Base-by-base conservation (phyloP, 1,140 invertebrate genomes). In the Glossosoma conforme region DNA sequence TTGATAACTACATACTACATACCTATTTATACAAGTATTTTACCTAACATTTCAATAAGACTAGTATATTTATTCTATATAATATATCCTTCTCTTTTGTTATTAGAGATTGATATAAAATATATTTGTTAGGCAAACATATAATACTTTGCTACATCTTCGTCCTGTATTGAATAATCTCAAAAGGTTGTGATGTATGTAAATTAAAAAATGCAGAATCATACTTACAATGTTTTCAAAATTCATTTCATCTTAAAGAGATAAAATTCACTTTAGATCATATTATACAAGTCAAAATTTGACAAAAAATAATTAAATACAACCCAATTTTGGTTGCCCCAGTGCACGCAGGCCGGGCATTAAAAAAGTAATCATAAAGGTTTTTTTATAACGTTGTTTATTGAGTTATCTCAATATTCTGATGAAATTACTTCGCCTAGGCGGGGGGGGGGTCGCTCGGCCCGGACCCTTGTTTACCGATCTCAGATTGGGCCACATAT, bases 281-380 rank as follows among this genome's bases (percentile, higher is more conserved):
- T 11, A 33, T 33, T 33, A 3, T 33, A n/a, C n/a, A 33, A 15
- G 32, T 13, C n/a, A 33, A 33, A 13, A 13, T 33, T 33, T n/a
- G n/a, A n/a, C n/a, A n/a, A n/a, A n/a, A n/a, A n/a, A n/a, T n/a
- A n/a, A n/a, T n/a, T n/a, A n/a, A n/a, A n/a, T n/a, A n/a, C n/a
- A n/a, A n/a, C n/a, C n/a, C n/a, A n/a, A n/a, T n/a, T n/a, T n/a
- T n/a, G n/a, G n/a, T n/a, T n/a, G n/a, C n/a, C n/a, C n/a, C n/a
- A n/a, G 32, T 33, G 32, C 15, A 33, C 32, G 38, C n/a, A 41
- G 38, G 21, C 18, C 17, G 14, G 21, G 13, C 18, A 41, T 41
- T 41, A 41, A 41, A 41, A 41, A 41, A 41, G 38, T 41, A 41
- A 41, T 41, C 38, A 22, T 22, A 41, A 41, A 41, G 19, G 38